Conservation (phyloP, 2,113 vertebrate genomes). For the Caranx melampygus region DNA sequence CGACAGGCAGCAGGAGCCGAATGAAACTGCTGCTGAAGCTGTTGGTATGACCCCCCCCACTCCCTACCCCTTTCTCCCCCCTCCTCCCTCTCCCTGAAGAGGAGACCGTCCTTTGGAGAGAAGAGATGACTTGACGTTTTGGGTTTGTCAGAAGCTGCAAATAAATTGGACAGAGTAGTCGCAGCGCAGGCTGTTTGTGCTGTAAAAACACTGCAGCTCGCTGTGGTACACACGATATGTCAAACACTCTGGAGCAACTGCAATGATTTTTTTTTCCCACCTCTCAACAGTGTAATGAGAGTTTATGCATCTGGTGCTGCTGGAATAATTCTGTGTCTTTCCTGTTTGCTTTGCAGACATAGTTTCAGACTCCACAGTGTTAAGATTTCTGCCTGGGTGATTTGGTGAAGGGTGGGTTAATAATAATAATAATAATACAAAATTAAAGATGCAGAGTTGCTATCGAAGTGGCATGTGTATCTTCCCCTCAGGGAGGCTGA, state of each 20-base stretch:
- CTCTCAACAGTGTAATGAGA: constrained; percentile 33
- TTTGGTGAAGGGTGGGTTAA: not conserved
- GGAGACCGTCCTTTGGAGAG: constrained; percentile 41
- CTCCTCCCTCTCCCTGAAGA: constrained; percentile 17
- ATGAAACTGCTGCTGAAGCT: constrained; percentile 48
- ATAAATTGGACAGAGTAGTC: constrained; percentile 62
- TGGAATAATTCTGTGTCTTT: constrained; percentile 27
- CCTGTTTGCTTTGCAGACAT: constrained; percentile 18
- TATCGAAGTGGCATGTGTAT: not conserved
- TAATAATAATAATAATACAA: not conserved
- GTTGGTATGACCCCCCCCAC: constrained; percentile 21
- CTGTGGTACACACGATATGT: constrained; percentile 36
- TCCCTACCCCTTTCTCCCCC: not conserved
- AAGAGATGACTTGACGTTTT: constrained; percentile 74
- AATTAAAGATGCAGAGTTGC: not conserved
- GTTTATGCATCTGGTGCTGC: constrained; percentile 39
- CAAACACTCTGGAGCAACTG: constrained; percentile 46
- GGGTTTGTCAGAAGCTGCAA: constrained; percentile 63
- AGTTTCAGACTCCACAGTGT: not conserved
- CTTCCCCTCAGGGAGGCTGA: not conserved
- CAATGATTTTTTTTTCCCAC: constrained; percentile 30
- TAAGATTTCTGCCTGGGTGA: not conserved
- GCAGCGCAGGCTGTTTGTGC: constrained; percentile 52
- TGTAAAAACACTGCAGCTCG: constrained; percentile 58
- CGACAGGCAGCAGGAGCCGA: constrained; percentile 40